Conservation (phyloP, 1,140 invertebrate genomes). For the Musca vetustissima region DNA sequence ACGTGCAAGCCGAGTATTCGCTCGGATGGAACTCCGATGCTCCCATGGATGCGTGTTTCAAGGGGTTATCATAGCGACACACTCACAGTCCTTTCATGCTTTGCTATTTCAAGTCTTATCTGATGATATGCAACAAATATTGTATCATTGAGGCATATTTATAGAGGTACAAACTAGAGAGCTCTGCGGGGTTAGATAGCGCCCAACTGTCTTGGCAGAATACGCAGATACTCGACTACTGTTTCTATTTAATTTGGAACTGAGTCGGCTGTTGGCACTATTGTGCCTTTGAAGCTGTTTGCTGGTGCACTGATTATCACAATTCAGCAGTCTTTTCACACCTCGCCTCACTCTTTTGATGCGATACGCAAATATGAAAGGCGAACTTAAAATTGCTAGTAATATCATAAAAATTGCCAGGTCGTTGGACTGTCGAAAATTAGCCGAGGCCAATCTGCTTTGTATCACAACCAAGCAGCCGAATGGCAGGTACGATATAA, state of each 20-base stretch:
- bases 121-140: slow-evolving; percentile 40
- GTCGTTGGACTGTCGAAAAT: slow-evolving; percentile 44
- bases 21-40: too few species aligned
- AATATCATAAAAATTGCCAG: slow-evolving; percentile 68
- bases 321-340: slow-evolving; percentile 63
- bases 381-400: slow-evolving; percentile 70
- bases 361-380: slow-evolving; percentile 77
- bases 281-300: slow-evolving; percentile 39
- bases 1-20: too few species aligned
- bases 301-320: slow-evolving; percentile 51
- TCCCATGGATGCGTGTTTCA: too few species aligned
- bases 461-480: slow-evolving; percentile 60
- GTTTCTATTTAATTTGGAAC: slow-evolving; percentile 39
- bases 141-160: slow-evolving; percentile 35
- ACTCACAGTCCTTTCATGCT: too few species aligned
- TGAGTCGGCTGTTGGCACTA: slow-evolving; percentile 43
- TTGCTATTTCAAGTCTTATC: too few species aligned
- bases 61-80: too few species aligned
- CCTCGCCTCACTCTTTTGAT: slow-evolving; percentile 75
- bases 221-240: slow-evolving; percentile 48
- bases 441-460: slow-evolving; percentile 39
- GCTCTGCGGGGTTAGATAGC: slow-evolving; percentile 46
- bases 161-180: slow-evolving; percentile 35
- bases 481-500: slow-evolving; percentile 71
- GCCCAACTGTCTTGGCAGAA: slow-evolving; percentile 44